Base-by-base conservation (phyloP, 2,113 vertebrate species). In the Onychostruthus taczanowskii region DNA sequence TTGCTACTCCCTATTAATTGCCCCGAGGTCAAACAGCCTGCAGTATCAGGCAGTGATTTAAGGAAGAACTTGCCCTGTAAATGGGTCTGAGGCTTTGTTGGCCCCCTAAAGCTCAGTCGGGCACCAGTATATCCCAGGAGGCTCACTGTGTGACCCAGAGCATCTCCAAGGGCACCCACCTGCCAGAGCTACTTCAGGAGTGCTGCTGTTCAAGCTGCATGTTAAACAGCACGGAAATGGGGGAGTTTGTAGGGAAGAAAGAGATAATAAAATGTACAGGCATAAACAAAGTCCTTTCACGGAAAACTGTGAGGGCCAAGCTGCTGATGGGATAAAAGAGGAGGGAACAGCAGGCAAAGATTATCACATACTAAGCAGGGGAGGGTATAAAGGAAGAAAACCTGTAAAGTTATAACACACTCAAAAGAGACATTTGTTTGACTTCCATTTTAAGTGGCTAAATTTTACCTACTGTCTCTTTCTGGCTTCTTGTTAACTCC, bases 401-500 rank as follows among this genome's bases (percentile, higher is more conserved):
- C 27, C 37, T 76, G 41, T 73, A 89, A 90, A 89, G 75, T 46
- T 67, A 6, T 24, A 68, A 30, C 24, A 26, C 30, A 22, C 30
- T 86, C 72, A 55, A 58, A 94, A 74, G 43, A 70, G 53, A 18
- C 0, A 1, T 75, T 86, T 90, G 33, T 74, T 93, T 89, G 44
- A 49, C 61, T 87, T 88, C 22, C 68, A 61, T 86, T 94, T 92
- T 79, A 90, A 84, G 61, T 55, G 49, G 23, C 58, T 84, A 33
- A n/a, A 82, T 94, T 95, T 95, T 94, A 93, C 64, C 17, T 39
- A 0, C 56, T 81, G 61, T 84, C 53, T 77, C 61, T 68, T 85
- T 80, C 62, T 47, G 66, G 31, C 49, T 90, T 93, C 92, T 89
- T 12, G 19, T 89, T 92, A 94, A 95, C 58, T 87, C 46, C 62